Percentiles rank a stretch among this genome's conserved stretches.
Evolutionary conservation across 1,140 invertebrate species (phyloP).

Genomic region (Hycleus cichorii): DNA sequence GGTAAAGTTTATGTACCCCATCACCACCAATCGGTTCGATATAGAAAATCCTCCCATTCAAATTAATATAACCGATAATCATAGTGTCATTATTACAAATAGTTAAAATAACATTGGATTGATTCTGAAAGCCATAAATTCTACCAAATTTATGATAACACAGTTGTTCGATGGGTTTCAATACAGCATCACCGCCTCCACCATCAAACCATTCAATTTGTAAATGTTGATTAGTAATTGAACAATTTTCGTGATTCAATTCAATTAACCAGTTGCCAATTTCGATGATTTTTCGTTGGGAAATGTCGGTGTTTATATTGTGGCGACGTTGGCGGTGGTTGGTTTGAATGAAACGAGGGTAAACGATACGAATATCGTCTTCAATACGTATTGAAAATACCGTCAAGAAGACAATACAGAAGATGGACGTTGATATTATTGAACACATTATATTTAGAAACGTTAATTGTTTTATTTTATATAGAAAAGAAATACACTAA

Average conservation of each 20-base stretch:
- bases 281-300: constrained; percentile 17
- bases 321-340: constrained; percentile 2
- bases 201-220: constrained; percentile 19
- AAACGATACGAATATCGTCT: constrained; percentile 1
- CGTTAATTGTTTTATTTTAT: no score
- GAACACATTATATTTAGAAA: no score
- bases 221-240: constrained; percentile 19
- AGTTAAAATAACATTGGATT: constrained; percentile 39
- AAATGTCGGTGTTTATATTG: constrained; percentile 9
- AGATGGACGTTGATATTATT: no score
- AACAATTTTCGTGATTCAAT: constrained; percentile 19
- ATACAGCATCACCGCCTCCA: constrained; percentile 1
- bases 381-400: background rate
- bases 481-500: no score
- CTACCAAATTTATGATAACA: constrained; percentile 28
- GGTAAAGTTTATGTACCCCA: constrained; percentile 1
- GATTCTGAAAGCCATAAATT: constrained; percentile 22
- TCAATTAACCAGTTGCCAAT: constrained; percentile 21
- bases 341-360: constrained; percentile 9
- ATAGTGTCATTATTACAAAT: constrained; percentile 30
- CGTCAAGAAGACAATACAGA: no score
- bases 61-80: constrained; percentile 40
- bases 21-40: constrained; percentile 35
- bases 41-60: constrained; percentile 36
- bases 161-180: constrained; percentile 8